phyloP scores from a whole-genome alignment of 1,140 invertebrate genomes.

The Ruditapes philippinarum region DNA sequence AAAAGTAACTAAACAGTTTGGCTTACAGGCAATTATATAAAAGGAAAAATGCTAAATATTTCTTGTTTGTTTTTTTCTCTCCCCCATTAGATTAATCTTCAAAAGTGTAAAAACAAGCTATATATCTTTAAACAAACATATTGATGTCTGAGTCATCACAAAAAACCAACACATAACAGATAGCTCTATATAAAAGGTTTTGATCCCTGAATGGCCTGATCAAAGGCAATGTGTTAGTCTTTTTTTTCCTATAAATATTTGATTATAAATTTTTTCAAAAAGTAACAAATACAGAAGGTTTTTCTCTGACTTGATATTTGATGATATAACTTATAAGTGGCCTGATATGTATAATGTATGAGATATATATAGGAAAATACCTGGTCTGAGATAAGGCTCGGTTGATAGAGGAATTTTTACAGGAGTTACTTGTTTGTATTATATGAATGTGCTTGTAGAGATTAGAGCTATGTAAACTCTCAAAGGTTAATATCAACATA shows the following conservation, averaged over 20 bases:
- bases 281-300: background rate
- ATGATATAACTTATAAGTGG: background rate
- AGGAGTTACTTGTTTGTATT: slow-evolving; percentile 26
- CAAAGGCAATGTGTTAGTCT: background rate
- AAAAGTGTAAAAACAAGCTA: too few relatives aligned
- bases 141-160: too few relatives aligned
- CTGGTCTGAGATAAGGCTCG: background rate
- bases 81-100: too few relatives aligned
- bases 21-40: too few relatives aligned
- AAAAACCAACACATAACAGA: too few relatives aligned
- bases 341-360: too few relatives aligned
- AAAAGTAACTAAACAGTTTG: too few relatives aligned
- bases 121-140: too few relatives aligned
- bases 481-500: slow-evolving; percentile 41
- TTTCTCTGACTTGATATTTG: slow-evolving; percentile 16
- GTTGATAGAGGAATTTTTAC: background rate
- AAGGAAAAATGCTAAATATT: too few relatives aligned
- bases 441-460: slow-evolving; percentile 30
- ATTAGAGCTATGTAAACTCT: slow-evolving; percentile 34
- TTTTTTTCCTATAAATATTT: slow-evolving; percentile 18
- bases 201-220: too few relatives aligned
- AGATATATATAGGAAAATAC: slow-evolving; percentile 4
- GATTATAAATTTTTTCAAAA: slow-evolving; percentile 18
- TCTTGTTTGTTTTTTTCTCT: too few relatives aligned
- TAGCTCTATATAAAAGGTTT: too few relatives aligned